Evolutionary conservation across 2,888 invertebrate genomes (phyloP), one percentile per base, ranked within the genome.

Genomic region (Hoplodrina ambigua): DNA sequence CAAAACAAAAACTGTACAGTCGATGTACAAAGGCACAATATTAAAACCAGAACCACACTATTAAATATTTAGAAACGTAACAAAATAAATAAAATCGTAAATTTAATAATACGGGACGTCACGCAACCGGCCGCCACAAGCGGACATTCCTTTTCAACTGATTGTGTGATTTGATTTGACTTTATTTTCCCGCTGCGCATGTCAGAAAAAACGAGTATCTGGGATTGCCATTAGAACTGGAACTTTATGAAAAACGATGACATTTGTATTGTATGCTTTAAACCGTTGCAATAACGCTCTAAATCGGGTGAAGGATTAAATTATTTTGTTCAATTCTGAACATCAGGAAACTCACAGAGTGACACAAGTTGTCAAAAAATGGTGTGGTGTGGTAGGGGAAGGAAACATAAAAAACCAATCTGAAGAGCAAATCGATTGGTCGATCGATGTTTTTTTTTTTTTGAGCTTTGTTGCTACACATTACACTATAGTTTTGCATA

Each of bases 41-140:
- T 84, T 71, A 75, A 87, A 88, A 89, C 81, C 75, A 86, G 80
- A 88, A 88, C 85, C 83, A 88, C 90, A 89, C 90, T 86, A 91
- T 91, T 90, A 85, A 89, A 91, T 91, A 91, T 89, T 91, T 88
- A 89, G 84, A 91, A 91, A 87, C 86, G 82, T 87, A 89, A 91
- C 87, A 93, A 94, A 92, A 91, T 91, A 91, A 92, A 93, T 92
- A 92, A 91, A 92, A 94, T 93, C 94, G 94, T 93, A 94, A 93
- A 91, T 90, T 86, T 78, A 77, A 83, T 82, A 79, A 64, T 79
- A 87, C 83, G 84, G 87, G 86, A 84, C 83, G 85, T 86, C 86
- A 88, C 73, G 86, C 85, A 86, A 80, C 83, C 89, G 77, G 83
- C 94, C 94, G 82, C 89, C 84, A 82, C 88, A 13, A 82, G 80